phyloP scores from a whole-genome alignment of 2,888 invertebrate genomes.

The Drosophila fungiperda region DNA sequence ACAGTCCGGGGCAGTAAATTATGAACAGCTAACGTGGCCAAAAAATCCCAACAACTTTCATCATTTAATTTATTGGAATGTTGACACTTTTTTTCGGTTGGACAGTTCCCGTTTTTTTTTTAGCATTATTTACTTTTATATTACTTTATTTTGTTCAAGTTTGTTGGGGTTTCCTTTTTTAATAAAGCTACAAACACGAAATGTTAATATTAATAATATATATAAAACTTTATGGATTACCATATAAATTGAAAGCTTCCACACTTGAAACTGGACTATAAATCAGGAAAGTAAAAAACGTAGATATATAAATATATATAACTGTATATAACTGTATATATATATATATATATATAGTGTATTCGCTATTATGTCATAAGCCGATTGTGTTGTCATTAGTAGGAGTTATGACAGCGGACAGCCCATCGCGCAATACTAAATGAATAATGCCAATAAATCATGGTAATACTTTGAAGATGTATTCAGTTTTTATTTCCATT shows the following conservation, averaged over 20 bases:
- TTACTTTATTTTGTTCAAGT: conserved; percentile 17
- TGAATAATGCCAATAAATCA: conserved; percentile 75
- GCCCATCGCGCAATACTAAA: conserved; percentile 43
- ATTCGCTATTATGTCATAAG: conserved; percentile 72
- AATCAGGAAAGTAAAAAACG: conserved; percentile 49
- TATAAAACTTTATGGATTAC: conserved; percentile 58
- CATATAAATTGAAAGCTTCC: conserved; percentile 64
- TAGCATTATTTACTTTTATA: conserved; percentile 1
- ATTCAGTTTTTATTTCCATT: not conserved
- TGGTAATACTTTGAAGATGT: conserved; percentile 55
- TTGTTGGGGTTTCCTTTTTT: conserved; percentile 44
- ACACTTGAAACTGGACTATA: conserved; percentile 57
- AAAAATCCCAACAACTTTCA: conserved; percentile 18
- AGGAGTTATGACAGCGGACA: conserved; percentile 45
- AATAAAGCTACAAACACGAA: conserved; percentile 43
- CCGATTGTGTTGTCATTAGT: conserved; percentile 75
- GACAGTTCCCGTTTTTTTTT: conserved; percentile 28
- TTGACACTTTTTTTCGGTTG: conserved; percentile 34
- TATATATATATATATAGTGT: conserved; percentile 8
- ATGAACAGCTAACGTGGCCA: conserved; percentile 24
- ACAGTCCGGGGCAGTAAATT: conserved; percentile 63
- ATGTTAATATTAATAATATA: conserved; percentile 49
- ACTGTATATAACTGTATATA: conserved; percentile 3
- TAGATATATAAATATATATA: conserved; percentile 9
- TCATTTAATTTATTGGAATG: conserved; percentile 51